Evolutionary conservation across 2,888 invertebrate species (phyloP), one percentile per base, ranked within the genome.

Genomic region (Drosophila borborema): DNA sequence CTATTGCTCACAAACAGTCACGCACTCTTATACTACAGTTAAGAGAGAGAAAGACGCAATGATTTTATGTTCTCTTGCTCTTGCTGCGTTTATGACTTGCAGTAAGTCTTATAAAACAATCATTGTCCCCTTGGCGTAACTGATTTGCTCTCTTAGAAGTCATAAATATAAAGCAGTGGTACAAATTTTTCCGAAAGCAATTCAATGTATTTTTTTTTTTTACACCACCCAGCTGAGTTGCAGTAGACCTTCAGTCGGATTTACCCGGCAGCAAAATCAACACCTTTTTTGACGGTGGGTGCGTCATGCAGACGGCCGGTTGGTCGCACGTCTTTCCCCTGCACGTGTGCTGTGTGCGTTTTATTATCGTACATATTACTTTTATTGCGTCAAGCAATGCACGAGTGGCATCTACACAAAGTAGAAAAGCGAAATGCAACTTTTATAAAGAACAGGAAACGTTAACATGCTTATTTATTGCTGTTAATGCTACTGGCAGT

Each of bases 341-440:
- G 61, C 90, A 86, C 90, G 84, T 82, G 89, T 67, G 64, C 63
- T 46, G 55, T 61, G 59, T 76, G 65, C 54, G 59, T 75, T 81
- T 82, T 82, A 79, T 89, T 63, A 55, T 65, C 43, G 8, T 51
- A 63, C 40, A 49, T 20, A 40, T 53, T 58, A 31, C 31, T 46
- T 55, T 56, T 34, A 46, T 38, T 34, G 16, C 51, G 1, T 34
- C 28, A 34, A 34, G 16, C 20, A 45, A 34, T 40, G 38, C 40
- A 36, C 18, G 69, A 34, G 18, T 34, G 49, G 1, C 34, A 51
- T 58, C 46, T 70, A 3, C 7, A 34, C 28, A 28, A 1, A 34
- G 23, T 38, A 38, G 31, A 53, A 20, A 36, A 31, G 12, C 20
- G 3, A 20, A 16, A 34, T 14, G 8, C n/a, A 23, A 58, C 43